Evolutionary conservation across 2,113 vertebrate species (phyloP).

Genomic region (Artemisiospiza belli): DNA sequence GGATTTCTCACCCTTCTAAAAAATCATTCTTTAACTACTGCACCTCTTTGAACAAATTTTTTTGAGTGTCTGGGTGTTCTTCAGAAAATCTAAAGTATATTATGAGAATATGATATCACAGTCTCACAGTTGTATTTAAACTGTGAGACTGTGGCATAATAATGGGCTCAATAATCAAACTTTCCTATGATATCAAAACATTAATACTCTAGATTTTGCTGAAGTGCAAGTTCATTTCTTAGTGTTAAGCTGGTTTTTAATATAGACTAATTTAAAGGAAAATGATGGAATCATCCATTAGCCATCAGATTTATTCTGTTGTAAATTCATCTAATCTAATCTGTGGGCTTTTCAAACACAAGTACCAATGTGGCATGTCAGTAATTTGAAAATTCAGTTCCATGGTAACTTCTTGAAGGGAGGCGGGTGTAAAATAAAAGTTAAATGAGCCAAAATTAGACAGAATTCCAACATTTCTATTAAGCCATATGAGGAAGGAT

Average conservation of each 20-base stretch:
- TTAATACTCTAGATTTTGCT: not conserved
- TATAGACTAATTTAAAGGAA: not conserved
- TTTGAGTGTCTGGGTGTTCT: not conserved
- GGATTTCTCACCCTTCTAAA: not conserved
- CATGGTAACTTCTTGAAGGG: not conserved
- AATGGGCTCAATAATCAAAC: not conserved
- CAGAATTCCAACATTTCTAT: not conserved
- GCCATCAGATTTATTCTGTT: not conserved
- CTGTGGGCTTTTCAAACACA: not conserved
- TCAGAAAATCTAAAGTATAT: not conserved
- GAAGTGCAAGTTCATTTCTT: not conserved
- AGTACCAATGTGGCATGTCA: too few species aligned
- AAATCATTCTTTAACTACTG: not conserved
- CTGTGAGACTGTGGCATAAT: not conserved
- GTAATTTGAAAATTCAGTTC: not conserved
- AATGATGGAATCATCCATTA: not conserved
- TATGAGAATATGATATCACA: not conserved
- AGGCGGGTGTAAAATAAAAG: not conserved
- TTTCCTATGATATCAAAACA: not conserved
- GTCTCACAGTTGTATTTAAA: not conserved
- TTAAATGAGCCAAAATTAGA: not conserved
- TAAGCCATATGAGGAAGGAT: not conserved
- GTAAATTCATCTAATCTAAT: not conserved
- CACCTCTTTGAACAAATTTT: not conserved
- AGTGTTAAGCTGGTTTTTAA: not conserved